Percentiles rank a stretch among this genome's conserved stretches.
phyloP scores from a whole-genome alignment of 1,140 invertebrate species.

The Heliconius eleuchia region DNA sequence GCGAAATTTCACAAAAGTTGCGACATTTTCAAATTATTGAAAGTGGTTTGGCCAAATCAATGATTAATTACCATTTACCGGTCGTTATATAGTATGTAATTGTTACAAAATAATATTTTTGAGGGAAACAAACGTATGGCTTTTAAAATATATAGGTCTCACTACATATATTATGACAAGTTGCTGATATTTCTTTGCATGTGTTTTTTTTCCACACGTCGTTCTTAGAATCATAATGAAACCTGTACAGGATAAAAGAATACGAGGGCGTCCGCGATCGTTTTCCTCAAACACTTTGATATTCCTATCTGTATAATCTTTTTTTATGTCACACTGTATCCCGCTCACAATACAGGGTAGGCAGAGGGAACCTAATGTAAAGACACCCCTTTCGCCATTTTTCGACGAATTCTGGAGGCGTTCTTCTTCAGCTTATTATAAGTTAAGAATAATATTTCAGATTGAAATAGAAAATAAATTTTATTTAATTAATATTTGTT shows the following conservation, averaged over 20 bases:
- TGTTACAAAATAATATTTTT: conserved; percentile 5
- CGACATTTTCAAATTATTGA: neutral
- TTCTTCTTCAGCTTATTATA: no score
- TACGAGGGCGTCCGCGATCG: neutral
- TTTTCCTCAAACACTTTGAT: conserved; percentile 1
- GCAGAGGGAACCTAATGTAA: no score
- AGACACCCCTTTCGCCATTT: no score
- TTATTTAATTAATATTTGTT: neutral
- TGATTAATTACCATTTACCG: neutral
- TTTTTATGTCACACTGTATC: neutral
- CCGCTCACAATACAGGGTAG: no score
- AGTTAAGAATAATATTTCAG: no score
- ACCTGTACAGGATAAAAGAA: neutral
- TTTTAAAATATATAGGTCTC: neutral
- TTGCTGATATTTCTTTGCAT: neutral
- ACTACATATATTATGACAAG: neutral
- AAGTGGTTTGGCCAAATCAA: neutral
- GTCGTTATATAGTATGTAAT: neutral
- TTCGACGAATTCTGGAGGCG: no score
- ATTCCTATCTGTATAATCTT: neutral
- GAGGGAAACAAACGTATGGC: neutral
- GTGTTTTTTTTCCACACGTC: neutral
- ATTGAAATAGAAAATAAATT: neutral
- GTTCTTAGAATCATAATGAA: neutral
- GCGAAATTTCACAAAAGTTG: conserved; percentile 1